Evolutionary conservation across 2,797 vertebrate species (phyloP).

Genomic region (Tragopan temminckii): DNA sequence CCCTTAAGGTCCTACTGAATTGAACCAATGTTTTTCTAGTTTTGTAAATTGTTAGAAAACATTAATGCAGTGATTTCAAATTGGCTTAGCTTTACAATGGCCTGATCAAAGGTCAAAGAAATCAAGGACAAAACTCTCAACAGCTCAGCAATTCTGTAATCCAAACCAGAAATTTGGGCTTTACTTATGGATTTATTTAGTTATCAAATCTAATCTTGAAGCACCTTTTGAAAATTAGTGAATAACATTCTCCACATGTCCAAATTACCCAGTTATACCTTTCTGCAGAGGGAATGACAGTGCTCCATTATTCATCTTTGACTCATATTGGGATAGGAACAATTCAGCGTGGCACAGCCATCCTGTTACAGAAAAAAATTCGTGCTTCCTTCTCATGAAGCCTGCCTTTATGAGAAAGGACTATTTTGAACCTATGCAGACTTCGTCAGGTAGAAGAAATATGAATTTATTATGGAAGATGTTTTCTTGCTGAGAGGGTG

Average conservation of each 20-base stretch:
- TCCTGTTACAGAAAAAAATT: not conserved
- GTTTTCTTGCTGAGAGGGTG: not conserved
- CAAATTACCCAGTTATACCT: not conserved
- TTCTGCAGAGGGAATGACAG: not conserved
- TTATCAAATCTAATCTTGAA: not conserved
- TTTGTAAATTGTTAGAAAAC: not conserved
- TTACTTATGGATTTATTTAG: not conserved
- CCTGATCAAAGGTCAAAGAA: not conserved
- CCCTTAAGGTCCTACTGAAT: not conserved
- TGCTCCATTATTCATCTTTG: not conserved
- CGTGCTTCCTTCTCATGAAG: not conserved
- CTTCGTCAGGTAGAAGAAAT: not conserved
- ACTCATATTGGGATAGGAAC: not conserved
- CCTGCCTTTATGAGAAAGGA: not conserved
- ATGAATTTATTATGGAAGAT: accelerated
- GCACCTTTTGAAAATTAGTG: not conserved
- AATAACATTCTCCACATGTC: not conserved
- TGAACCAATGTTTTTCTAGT: not conserved
- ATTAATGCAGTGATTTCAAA: not conserved
- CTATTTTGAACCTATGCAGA: not conserved
- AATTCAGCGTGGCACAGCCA: not conserved
- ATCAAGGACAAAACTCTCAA: not conserved
- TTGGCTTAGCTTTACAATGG: not conserved
- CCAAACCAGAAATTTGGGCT: not conserved
- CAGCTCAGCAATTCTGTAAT: not conserved